These are phyloP conservation scores for Auanema sp. DNA, from an alignment of 2,888 invertebrate species.

Conservation along the genomic window DNA sequence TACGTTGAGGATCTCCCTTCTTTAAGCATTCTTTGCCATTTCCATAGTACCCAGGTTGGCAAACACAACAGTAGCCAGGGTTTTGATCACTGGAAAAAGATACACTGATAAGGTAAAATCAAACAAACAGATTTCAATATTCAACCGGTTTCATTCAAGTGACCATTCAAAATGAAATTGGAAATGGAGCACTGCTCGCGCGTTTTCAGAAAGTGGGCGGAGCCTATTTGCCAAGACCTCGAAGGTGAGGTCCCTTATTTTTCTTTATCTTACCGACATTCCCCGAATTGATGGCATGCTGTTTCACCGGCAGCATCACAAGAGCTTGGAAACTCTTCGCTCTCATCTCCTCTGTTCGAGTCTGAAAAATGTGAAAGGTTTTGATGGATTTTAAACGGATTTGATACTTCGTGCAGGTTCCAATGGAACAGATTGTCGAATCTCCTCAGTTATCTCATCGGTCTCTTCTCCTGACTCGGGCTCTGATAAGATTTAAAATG, in stretches of 20 bases:
- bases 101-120: too few relatives aligned
- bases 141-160: too few relatives aligned
- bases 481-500: conserved; percentile 5
- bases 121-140: too few relatives aligned
- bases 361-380: too few relatives aligned
- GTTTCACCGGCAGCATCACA: conserved; percentile 13
- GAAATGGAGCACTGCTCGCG: too few relatives aligned
- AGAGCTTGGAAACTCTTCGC: not conserved
- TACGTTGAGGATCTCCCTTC: conserved; percentile 80
- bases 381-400: too few relatives aligned
- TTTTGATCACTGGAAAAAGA: conserved; percentile 79
- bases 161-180: too few relatives aligned
- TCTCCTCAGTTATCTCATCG: not conserved
- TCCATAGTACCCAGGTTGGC: conserved; percentile 80
- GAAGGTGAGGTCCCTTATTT: not conserved
- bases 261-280: conserved; percentile 5
- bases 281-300: conserved; percentile 15
- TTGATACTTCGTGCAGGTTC: too few relatives aligned
- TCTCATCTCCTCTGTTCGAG: too few relatives aligned
- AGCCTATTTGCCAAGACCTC: not conserved
- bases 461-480: not conserved
- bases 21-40: conserved; percentile 88
- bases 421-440: too few relatives aligned
- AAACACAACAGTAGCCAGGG: conserved; percentile 86
- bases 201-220: too few relatives aligned